Evolutionary conservation across 1,140 invertebrate species (phyloP), one percentile per base, ranked within the genome.

Genomic region (Euglossa dilemma): DNA sequence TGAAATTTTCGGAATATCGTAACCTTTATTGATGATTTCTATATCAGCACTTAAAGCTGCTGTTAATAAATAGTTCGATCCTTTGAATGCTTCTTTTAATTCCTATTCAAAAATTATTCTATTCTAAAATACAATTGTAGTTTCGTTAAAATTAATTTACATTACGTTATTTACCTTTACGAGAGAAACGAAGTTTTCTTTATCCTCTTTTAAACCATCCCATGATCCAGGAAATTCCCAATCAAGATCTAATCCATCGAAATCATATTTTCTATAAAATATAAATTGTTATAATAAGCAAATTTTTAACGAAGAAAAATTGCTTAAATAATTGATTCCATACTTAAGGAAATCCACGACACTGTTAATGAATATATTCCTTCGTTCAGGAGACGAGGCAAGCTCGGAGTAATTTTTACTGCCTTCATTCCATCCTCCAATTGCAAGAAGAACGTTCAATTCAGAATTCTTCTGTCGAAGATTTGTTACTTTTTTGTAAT

Each of bases 391-490:
- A 77, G 95, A 95, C 11, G 95, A 93, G 1, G 96, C 97, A 95
- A 98, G 95, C 1, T 93, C 94, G 2, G 97, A 98, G 91, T 97
- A 98, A 88, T 97, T 97, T 28, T 91, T 89, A 0, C 97, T 97
- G 0, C 97, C 97, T 93, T 98, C 97, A 90, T 98, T 98, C 97
- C 97, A 98, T 3, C 98, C 98, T 0, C 98, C 98, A 59, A 98
- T 97, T 14, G 97, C 97, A 6, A 98, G 88, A 2, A 96, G 95
- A 3, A 97, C 95, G 92, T 97, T 98, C 7, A 98, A 91, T 85
- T 96, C 95, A 0, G 97, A 97, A 94, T 98, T 96, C 16, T 94
- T 94, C 54, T 95, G 90, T 84, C 96, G 97, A 2, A 98, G 90
- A 0, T 91, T 91, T 0, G 96, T 97, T 71, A 97, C 92, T 64